A percentile compares a stretch with the other conserved stretches of the same genome.
Conservation (phyloP, 92 coral and sea anemone genomes). For the Muricea muricata region DNA sequence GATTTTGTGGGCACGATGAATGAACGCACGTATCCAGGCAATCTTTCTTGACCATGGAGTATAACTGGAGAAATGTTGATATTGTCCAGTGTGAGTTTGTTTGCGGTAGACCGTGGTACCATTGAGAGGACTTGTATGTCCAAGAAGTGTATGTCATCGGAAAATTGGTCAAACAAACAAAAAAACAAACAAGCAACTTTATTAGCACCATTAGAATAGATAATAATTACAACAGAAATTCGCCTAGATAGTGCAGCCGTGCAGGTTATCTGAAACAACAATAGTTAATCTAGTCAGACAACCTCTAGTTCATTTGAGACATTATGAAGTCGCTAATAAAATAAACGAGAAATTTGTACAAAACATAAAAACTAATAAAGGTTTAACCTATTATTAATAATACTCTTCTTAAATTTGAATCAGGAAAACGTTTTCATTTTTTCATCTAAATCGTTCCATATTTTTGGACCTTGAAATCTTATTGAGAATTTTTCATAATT, state of each 20-base stretch:
- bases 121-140: no score
- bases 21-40: no score
- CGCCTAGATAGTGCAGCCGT: not conserved
- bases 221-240: no score
- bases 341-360: not conserved
- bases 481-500: slow-evolving; percentile 68
- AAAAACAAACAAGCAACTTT: no score
- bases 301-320: not conserved
- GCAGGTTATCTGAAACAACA: not conserved
- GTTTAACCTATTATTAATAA: not conserved
- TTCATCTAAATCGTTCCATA: slow-evolving; percentile 39
- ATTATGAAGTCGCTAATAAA: not conserved
- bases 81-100: no score
- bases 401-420: not conserved
- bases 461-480: slow-evolving; percentile 50
- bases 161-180: no score
- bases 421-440: not conserved
- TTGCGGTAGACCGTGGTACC: no score
- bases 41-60: no score
- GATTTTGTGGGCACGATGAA: no score
- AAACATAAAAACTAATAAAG: not conserved
- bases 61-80: no score
- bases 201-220: no score
- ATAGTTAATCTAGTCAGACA: not conserved
- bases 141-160: no score